Base-by-base conservation (phyloP, 2,113 vertebrate genomes). In the Steatornis caripensis region DNA sequence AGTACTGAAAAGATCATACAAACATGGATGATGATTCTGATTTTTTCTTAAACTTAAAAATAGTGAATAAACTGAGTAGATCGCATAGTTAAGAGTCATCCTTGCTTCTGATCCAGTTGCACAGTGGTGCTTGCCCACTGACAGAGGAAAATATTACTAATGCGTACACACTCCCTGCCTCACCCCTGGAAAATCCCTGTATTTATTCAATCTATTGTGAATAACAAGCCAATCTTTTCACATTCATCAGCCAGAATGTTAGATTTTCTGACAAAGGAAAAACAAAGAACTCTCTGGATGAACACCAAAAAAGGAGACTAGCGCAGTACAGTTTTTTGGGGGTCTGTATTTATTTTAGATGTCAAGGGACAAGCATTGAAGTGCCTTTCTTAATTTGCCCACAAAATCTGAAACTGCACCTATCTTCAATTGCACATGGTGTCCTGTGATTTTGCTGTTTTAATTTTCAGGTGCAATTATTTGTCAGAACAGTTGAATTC, bases 161-260 rank as follows among this genome's bases (percentile, higher is more conserved):
- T 36, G 15, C 34, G 36, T 82, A 76, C 84, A 61, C 70, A 39
- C 11, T 75, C 77, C 70, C 57, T 93, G 66, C 55, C 66, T 92
- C 74, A 85, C 54, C 81, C 81, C 49, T 83, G 84, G 93, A 96
- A 97, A 96, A 96, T 80, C 75, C 66, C 78, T 9, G 20, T 77
- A 24, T 90, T 93, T 93, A 65, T 85, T 64, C 48, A 66, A 43
- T 79, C 75, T 74, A 12, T 39, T 87, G 32, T 81, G 77, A 87
- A 51, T 58, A 87, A 69, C 55, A 27, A 30, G 27, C 36, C 54
- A 83, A 54, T 39, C 18, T 54, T 84, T 49, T 70, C 53, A 43
- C 51, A 84, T 79, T 88, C 23, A 15, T 66, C 45, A 69, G 46
- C n/a, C 66, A 71, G 87, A 95, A 76, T 49, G 23, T 11, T 51